These are phyloP conservation scores for Bubo bubo DNA, from an alignment of 2,113 vertebrate species.

Conservation along the genomic window DNA sequence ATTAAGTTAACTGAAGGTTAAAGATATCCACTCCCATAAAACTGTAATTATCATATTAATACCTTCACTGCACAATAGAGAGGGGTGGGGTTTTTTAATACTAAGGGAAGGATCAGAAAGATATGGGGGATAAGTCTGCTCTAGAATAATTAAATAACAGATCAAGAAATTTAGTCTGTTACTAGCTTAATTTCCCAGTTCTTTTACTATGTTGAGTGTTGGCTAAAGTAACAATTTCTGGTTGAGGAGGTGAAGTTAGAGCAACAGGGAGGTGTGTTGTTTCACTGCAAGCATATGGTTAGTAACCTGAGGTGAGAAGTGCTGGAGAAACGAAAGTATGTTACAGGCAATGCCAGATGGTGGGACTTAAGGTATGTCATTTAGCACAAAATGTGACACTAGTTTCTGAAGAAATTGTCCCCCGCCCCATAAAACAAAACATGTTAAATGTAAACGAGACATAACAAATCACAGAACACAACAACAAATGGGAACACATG, in stretches of 20 bases:
- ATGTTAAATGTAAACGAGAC: background rate
- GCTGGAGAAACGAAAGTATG: background rate
- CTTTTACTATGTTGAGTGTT: background rate
- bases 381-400: background rate
- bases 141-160: conserved; percentile 30
- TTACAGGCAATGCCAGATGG: background rate
- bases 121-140: background rate
- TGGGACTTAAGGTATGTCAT: background rate
- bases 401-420: background rate
- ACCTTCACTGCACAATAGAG: background rate
- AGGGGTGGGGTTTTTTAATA: background rate
- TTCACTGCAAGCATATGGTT: conserved; percentile 35
- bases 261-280: background rate
- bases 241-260: background rate
- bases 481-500: background rate
- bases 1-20: background rate
- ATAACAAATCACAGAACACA: background rate
- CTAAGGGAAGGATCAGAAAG: conserved; percentile 51
- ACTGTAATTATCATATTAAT: background rate
- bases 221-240: conserved; percentile 50
- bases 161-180: conserved; percentile 61
- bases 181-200: conserved; percentile 47
- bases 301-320: conserved; percentile 25
- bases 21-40: conserved; percentile 16
- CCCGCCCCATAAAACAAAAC: background rate